phyloP scores from a whole-genome alignment of 1,140 invertebrate genomes.

The Oreohelix idahoensis region DNA sequence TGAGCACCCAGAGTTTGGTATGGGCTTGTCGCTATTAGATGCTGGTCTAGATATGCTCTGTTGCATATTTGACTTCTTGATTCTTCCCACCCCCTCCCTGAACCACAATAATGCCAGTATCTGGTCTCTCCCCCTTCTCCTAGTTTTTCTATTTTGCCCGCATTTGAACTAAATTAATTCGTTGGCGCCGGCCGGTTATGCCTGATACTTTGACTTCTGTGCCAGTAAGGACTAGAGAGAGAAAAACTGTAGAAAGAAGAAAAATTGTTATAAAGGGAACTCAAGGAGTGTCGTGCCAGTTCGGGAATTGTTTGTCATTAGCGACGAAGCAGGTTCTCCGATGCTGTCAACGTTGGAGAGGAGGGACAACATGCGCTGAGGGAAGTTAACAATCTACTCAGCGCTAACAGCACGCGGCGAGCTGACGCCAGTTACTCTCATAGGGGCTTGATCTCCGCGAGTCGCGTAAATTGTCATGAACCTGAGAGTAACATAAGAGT shows the following conservation, averaged over 20 bases:
- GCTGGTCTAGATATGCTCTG: neutral
- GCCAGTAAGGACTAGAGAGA: neutral
- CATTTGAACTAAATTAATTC: neutral
- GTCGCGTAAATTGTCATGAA: neutral
- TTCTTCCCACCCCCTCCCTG: neutral
- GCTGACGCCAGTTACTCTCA: neutral
- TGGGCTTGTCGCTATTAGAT: neutral
- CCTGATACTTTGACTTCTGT: neutral
- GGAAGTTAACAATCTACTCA: neutral
- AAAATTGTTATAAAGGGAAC: no score
- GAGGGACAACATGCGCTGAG: neutral
- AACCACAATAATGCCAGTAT: neutral
- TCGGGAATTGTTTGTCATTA: neutral
- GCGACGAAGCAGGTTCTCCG: neutral
- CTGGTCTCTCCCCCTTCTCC: neutral
- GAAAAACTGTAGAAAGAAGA: neutral
- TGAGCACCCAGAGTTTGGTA: neutral
- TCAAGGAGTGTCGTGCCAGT: neutral
- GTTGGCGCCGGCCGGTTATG: neutral
- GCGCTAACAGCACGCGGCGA: neutral
- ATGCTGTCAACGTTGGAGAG: slow-evolving; percentile 1
- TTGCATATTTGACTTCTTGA: neutral
- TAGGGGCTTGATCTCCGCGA: neutral
- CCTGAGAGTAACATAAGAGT: no score
- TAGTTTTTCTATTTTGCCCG: neutral